phyloP scores from a whole-genome alignment of 2,888 invertebrate species.

The Bimastos eiseni region DNA sequence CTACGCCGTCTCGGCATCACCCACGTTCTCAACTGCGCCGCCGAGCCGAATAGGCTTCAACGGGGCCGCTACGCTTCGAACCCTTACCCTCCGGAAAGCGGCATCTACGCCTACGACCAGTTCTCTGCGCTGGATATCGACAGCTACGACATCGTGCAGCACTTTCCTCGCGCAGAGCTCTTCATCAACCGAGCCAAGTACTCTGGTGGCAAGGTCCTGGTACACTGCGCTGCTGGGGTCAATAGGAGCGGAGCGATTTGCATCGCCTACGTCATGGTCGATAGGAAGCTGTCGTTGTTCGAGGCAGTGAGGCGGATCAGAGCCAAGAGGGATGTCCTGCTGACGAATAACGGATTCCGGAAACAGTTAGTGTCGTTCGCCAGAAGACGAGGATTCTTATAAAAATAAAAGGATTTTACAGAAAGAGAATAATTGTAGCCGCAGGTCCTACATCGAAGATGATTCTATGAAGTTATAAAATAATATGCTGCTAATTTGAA shows the following conservation, averaged over 20 bases:
- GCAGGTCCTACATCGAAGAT: too few relatives aligned
- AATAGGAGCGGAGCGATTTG: conserved; percentile 32
- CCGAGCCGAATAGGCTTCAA: not conserved
- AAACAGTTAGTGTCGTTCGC: conserved; percentile 29
- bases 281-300: conserved; percentile 24
- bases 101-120: conserved; percentile 27
- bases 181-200: conserved; percentile 32
- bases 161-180: conserved; percentile 27
- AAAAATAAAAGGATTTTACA: not conserved
- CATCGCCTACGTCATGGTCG: conserved; percentile 28
- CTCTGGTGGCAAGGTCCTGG: conserved; percentile 32
- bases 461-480: not conserved
- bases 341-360: conserved; percentile 27
- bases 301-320: conserved; percentile 29
- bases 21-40: conserved; percentile 38
- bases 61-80: not conserved
- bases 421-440: not conserved
- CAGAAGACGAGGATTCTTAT: conserved; percentile 20
- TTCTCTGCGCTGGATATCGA: conserved; percentile 30
- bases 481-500: not conserved
- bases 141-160: conserved; percentile 35
- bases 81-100: conserved; percentile 33
- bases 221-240: conserved; percentile 35
- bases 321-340: conserved; percentile 15
- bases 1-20: conserved; percentile 31